Conservation (phyloP, 1,140 invertebrate species). For the Radopholus similis region DNA sequence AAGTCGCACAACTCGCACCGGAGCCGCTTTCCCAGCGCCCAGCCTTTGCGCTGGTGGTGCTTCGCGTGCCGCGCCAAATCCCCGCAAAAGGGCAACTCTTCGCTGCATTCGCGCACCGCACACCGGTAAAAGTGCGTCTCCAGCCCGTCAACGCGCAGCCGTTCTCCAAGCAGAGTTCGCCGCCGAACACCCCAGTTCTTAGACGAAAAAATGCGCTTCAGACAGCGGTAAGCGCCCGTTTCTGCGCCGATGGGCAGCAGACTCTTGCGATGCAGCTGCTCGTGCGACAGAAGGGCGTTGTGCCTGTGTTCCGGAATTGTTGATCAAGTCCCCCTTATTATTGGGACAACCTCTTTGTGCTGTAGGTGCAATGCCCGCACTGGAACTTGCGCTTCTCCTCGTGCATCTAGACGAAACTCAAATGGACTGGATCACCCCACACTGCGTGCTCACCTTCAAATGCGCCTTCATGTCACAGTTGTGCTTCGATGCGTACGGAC, state of each 20-base stretch:
- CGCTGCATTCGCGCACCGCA: background rate
- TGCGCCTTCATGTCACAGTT: slow-evolving; percentile 41
- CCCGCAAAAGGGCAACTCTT: slow-evolving; percentile 7
- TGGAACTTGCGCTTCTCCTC: slow-evolving; percentile 15
- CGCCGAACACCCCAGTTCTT: background rate
- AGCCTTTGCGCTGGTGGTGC: background rate
- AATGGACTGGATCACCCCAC: background rate
- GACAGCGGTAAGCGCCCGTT: background rate
- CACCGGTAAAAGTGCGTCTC: slow-evolving; percentile 12
- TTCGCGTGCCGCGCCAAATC: slow-evolving; percentile 7
- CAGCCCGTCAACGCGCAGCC: background rate
- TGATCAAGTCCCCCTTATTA: background rate
- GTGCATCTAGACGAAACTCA: slow-evolving; percentile 13
- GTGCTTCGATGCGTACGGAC: slow-evolving; percentile 35
- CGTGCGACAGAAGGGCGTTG: slow-evolving; percentile 10
- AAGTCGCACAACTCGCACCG: slow-evolving; percentile 13
- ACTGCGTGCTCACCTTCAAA: slow-evolving; percentile 19
- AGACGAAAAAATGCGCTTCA: slow-evolving; percentile 4
- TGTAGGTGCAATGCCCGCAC: slow-evolving; percentile 24
- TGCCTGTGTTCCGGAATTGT: background rate
- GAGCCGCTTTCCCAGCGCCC: background rate
- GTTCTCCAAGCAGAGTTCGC: background rate
- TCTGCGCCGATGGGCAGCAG: background rate
- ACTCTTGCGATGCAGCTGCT: slow-evolving; percentile 12
- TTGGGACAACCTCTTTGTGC: slow-evolving; percentile 17